Base-by-base conservation (phyloP, 92 coral and sea anemone genomes). In the Ricordea florida region DNA sequence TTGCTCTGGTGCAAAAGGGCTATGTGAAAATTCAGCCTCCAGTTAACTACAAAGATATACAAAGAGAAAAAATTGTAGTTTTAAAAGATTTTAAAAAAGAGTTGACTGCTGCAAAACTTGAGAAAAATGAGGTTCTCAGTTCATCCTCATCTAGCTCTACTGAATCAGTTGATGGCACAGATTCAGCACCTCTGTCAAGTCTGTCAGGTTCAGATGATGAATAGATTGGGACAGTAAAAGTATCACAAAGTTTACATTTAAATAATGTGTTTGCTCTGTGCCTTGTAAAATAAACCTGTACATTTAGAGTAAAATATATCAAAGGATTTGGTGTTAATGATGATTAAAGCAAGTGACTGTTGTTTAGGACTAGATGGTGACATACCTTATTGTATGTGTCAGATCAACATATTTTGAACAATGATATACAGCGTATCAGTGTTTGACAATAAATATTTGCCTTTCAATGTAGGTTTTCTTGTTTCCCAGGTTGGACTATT, bases 101-200 rank as follows among this genome's bases (percentile, higher is more conserved):
- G 72, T 13, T 64, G 57, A n/a, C 2, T 4, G 55, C 16, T n/a
- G 68, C 22, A 34, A 61, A 61, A 37, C 5, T 36, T 61, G 18
- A 63, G 55, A 44, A 63, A 43, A 21, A 43, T 21, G 40, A 63
- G 55, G 70, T 3, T 63, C 25, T 62, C 53, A 41, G 70, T 28
- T 62, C 70, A 62, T 1, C 70, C 25, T 62, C 53, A 10, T 24
- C 37, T 38, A 23, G 50, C 58, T 66, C 72, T 48, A 61, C 68
- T 21, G 59, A 34, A 1, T 68, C 75, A 48, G 75, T 68, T 49
- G 62, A 68, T 68, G 57, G 20, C 25, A 65, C 72, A 2, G 72
- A 65, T 31, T 4, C 72, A 65, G 29, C 72, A 1, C 24, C 57
- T 14, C 57, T 16, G 16, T 48, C 75, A 68, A 68, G 75, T 68